phyloP scores from a whole-genome alignment of 2,888 invertebrate species.

The Metopia argyrocephala region DNA sequence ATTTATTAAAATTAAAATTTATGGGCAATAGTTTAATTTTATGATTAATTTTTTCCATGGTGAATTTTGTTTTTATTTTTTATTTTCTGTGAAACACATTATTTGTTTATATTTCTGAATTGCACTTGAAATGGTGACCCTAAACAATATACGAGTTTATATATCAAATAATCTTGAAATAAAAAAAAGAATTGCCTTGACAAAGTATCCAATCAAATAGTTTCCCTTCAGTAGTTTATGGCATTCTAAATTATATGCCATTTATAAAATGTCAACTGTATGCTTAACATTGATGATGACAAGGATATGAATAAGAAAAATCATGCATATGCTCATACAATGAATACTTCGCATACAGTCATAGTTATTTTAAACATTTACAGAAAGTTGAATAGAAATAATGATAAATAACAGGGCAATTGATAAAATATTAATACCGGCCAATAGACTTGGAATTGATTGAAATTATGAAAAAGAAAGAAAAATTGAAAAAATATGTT shows the following conservation, averaged over 20 bases:
- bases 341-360: too few relatives aligned
- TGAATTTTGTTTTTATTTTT: too few relatives aligned
- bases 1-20: too few relatives aligned
- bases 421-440: background rate
- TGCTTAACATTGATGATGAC: conserved; percentile 41
- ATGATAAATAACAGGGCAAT: conserved; percentile 7
- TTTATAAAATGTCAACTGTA: conserved; percentile 44
- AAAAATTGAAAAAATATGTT: background rate
- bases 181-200: conserved; percentile 24
- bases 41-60: too few relatives aligned
- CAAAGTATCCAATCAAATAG: conserved; percentile 38
- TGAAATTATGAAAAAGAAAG: background rate
- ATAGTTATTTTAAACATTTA: too few relatives aligned
- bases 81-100: too few relatives aligned
- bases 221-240: conserved; percentile 20
- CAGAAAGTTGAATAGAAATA: background rate
- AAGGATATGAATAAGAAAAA: conserved; percentile 13
- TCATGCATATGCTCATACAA: background rate
- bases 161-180: background rate
- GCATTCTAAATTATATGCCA: conserved; percentile 20
- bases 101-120: background rate
- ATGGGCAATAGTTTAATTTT: too few relatives aligned
- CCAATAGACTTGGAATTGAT: background rate
- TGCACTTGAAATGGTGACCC: background rate
- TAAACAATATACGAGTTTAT: background rate